Evolutionary conservation across 2,113 vertebrate species (phyloP).

Genomic region (Trogon melanurus): DNA sequence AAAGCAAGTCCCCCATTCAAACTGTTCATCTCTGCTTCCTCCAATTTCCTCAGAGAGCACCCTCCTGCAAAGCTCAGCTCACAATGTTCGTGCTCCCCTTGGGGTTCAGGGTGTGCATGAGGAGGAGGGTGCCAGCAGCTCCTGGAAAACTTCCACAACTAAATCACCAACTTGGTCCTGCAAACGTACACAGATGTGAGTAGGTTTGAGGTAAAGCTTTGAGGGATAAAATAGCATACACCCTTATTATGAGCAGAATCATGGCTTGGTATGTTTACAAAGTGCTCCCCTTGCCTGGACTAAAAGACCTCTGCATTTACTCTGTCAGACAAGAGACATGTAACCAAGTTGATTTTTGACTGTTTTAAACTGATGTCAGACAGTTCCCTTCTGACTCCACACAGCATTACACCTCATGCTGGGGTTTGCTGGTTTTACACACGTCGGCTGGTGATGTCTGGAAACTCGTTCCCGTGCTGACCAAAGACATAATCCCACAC

Average conservation of each 20-base stretch:
- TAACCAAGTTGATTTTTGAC: background rate
- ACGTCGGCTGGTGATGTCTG: background rate
- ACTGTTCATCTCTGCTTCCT: background rate
- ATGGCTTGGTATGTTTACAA: background rate
- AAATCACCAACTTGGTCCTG: background rate
- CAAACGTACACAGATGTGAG: rapidly evolving
- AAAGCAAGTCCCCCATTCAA: background rate
- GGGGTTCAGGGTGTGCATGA: rapidly evolving
- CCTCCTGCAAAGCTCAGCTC: background rate
- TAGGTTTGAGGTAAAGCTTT: background rate
- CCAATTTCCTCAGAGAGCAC: background rate
- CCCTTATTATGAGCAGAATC: background rate
- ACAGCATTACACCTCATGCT: rapidly evolving
- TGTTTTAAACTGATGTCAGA: background rate
- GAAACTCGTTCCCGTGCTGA: background rate
- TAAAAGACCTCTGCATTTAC: background rate
- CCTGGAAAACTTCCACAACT: background rate
- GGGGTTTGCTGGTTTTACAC: background rate
- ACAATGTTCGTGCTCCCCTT: rapidly evolving
- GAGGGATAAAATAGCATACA: background rate
- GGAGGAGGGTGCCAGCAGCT: background rate
- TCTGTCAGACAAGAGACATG: background rate
- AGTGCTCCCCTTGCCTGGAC: background rate
- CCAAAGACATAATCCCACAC: background rate
- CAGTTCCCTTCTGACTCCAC: background rate